Conservation (phyloP, 2,888 invertebrate genomes). For the Zonitis immaculata region DNA sequence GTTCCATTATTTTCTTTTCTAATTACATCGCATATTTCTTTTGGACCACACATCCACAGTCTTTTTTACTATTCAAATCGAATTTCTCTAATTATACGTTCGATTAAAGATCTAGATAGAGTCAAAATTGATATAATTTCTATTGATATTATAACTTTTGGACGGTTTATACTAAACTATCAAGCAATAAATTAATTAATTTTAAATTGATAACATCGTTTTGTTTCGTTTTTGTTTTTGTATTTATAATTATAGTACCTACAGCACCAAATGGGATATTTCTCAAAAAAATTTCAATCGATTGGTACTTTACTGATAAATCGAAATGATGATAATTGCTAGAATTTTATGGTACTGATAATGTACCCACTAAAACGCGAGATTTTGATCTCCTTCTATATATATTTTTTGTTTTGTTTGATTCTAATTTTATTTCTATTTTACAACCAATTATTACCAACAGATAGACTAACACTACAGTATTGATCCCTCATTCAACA, state of each 20-base stretch:
- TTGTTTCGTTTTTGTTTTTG: too few relatives aligned
- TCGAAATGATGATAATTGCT: background rate
- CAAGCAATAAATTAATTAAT: slow-evolving; percentile 3
- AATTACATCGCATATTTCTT: slow-evolving; percentile 36
- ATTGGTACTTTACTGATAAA: background rate
- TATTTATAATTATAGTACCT: background rate
- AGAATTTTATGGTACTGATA: slow-evolving; percentile 6
- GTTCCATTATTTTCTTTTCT: slow-evolving; percentile 21
- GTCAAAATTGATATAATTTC: too few relatives aligned
- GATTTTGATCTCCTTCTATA: slow-evolving; percentile 8
- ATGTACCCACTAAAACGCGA: slow-evolving; percentile 17
- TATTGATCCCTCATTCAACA: slow-evolving; percentile 49
- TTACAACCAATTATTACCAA: slow-evolving; percentile 12
- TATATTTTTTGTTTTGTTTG: background rate
- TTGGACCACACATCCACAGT: slow-evolving; percentile 49
- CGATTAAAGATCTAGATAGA: too few relatives aligned
- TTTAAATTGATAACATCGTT: background rate
- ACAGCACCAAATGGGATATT: background rate
- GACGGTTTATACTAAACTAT: slow-evolving; percentile 42
- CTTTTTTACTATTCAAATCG: slow-evolving; percentile 42
- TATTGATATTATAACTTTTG: slow-evolving; percentile 37
- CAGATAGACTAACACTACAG: slow-evolving; percentile 37
- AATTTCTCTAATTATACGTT: too few relatives aligned
- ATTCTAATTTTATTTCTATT: slow-evolving; percentile 4
- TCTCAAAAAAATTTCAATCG: background rate